phyloP scores from a whole-genome alignment of 2,113 vertebrate genomes.

The Oreotrochilus melanogaster region DNA sequence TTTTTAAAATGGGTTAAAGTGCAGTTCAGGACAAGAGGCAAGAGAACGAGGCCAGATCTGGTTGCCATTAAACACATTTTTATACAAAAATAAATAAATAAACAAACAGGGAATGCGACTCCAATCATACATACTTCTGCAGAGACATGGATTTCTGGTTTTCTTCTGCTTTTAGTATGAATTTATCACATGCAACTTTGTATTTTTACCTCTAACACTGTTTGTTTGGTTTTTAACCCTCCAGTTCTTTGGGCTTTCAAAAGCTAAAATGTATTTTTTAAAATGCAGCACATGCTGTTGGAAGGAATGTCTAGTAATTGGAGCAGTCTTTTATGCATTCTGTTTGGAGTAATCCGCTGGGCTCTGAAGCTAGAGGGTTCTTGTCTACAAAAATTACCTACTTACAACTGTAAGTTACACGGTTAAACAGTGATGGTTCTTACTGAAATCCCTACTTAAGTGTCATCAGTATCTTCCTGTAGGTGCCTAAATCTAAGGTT shows the following conservation, averaged over 20 bases:
- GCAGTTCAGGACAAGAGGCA: not conserved
- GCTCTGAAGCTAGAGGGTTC: not conserved
- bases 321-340: not conserved
- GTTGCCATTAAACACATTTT: not conserved
- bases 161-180: not conserved
- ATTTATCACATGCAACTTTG: not conserved
- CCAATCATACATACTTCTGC: not conserved
- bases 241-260: not conserved
- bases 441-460: not conserved
- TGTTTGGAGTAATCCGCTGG: not conserved
- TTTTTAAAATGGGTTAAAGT: not conserved
- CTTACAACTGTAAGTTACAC: not conserved
- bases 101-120: not conserved
- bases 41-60: not conserved
- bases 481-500: not conserved
- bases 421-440: not conserved
- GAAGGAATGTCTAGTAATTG: not conserved
- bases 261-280: not conserved
- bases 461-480: not conserved
- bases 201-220: not conserved
- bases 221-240: not conserved
- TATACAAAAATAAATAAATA: not conserved
- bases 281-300: not conserved
- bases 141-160: not conserved
- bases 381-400: not conserved